Conservation (phyloP, 2,888 invertebrate genomes). For the Leptopilina drosophilae region DNA sequence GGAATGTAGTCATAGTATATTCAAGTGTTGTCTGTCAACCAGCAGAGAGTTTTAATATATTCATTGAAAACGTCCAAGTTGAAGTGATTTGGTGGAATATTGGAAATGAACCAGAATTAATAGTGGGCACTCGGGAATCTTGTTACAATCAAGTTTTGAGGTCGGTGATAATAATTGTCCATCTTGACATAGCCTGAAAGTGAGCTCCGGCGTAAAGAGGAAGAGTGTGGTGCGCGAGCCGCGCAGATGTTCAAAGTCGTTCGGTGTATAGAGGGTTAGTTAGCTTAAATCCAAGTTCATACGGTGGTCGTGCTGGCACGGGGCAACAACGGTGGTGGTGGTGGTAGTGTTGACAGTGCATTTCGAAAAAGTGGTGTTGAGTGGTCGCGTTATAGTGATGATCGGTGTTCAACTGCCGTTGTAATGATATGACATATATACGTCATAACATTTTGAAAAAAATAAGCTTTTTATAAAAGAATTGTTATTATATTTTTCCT, state of each 20-base stretch:
- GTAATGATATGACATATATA: conserved; percentile 67
- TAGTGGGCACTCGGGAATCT: conserved; percentile 11
- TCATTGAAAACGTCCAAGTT: conserved; percentile 6
- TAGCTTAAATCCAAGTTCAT: conserved; percentile 68
- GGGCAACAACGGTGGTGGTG: conserved; percentile 43
- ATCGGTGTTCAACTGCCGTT: conserved; percentile 60
- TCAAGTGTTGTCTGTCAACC: conserved; percentile 63
- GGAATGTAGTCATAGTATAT: conserved; percentile 61
- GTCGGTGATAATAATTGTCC: conserved; percentile 38
- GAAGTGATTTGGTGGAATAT: conserved; percentile 33
- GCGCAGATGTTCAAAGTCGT: conserved; percentile 51
- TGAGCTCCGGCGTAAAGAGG: conserved; percentile 40
- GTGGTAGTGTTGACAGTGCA: conserved; percentile 51
- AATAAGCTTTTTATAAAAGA: too few species aligned
- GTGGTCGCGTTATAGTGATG: conserved; percentile 50
- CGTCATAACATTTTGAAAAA: conserved; percentile 64
- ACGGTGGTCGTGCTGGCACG: conserved; percentile 59
- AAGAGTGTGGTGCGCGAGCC: conserved; percentile 43
- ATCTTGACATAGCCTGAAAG: conserved; percentile 41
- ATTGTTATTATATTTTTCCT: too few species aligned
- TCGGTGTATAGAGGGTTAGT: conserved; percentile 62
- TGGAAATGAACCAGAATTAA: background rate
- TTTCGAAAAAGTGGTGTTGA: conserved; percentile 16
- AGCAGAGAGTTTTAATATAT: conserved; percentile 5
- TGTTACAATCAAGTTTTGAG: background rate